Conservation (phyloP, 2,888 invertebrate genomes). For the Leucophenga maculata region DNA sequence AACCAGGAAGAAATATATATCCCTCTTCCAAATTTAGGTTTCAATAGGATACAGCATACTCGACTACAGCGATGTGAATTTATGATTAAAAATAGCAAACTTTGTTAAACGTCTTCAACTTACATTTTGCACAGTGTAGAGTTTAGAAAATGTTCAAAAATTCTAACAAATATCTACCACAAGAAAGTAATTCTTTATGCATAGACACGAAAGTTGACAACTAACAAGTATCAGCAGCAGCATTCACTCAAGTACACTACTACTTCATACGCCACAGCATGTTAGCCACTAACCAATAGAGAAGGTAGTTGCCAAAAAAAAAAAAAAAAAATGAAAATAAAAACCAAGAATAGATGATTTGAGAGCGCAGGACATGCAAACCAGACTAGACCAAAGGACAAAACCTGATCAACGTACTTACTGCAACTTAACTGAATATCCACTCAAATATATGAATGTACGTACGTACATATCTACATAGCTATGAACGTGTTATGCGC, state of each 20-base stretch:
- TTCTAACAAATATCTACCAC: neutral
- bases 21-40: no score
- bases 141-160: no score
- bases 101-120: no score
- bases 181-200: constrained; percentile 4
- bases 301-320: no score
- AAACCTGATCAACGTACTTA: constrained; percentile 4
- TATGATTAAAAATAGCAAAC: no score
- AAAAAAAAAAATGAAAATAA: neutral
- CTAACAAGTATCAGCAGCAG: constrained; percentile 17
- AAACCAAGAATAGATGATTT: neutral
- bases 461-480: neutral
- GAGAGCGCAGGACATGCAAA: no score
- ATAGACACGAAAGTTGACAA: constrained; percentile 9
- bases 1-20: no score
- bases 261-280: neutral
- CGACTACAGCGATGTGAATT: no score
- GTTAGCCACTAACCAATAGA: no score
- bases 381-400: constrained; percentile 1
- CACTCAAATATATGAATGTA: neutral
- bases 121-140: no score
- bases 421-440: constrained; percentile 1
- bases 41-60: no score
- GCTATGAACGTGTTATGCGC: constrained; percentile 32
- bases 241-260: neutral